Percentiles rank a stretch among this genome's conserved stretches.
Evolutionary conservation across 2,797 vertebrate species (phyloP).

Genomic region (Neosilurus mollespiculum): DNA sequence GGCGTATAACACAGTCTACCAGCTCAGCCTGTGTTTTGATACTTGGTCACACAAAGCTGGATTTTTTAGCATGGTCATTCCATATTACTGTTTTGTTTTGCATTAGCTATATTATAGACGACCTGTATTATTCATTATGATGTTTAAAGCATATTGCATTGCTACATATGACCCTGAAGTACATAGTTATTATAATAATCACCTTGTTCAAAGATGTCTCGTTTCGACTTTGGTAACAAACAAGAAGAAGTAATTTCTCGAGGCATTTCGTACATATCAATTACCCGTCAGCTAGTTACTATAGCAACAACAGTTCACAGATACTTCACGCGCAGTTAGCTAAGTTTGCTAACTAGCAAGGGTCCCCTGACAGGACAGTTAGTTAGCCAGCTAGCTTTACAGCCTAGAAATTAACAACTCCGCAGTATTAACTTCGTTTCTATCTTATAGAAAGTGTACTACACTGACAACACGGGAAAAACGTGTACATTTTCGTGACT

Average conservation of each 20-base stretch:
- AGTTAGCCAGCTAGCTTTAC: neutral
- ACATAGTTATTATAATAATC: neutral
- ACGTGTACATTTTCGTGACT: neutral
- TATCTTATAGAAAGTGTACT: neutral
- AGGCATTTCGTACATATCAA: neutral
- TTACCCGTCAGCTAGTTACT: constrained; percentile 1
- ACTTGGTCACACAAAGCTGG: neutral
- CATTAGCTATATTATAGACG: neutral
- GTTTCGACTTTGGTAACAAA: too few species aligned
- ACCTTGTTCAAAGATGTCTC: neutral
- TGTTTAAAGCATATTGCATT: neutral
- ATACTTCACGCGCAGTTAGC: neutral
- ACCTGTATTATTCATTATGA: neutral
- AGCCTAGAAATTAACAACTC: neutral
- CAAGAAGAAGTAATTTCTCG: too few species aligned
- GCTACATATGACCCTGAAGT: neutral
- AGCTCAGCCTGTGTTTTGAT: neutral
- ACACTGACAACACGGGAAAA: neutral
- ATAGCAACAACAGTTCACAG: constrained; percentile 15
- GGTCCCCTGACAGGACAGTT: neutral
- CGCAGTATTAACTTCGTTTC: neutral
- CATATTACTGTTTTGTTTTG: neutral
- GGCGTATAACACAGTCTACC: neutral
- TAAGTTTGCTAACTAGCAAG: neutral
- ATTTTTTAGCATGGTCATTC: neutral